phyloP scores from a whole-genome alignment of 2,797 vertebrate species.

The Rhincodon typus region DNA sequence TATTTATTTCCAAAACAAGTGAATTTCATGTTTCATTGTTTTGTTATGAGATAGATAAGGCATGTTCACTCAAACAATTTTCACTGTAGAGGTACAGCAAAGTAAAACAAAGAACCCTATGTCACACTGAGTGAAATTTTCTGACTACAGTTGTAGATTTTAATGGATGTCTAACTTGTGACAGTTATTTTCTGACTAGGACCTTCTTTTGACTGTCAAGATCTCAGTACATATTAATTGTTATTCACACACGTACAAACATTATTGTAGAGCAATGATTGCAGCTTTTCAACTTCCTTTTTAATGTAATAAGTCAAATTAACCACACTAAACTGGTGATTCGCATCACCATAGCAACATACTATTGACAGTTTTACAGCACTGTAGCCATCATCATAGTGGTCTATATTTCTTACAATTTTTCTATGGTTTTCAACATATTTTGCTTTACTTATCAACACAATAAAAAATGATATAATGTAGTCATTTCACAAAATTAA shows the following conservation, averaged over 20 bases:
- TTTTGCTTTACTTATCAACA: not conserved
- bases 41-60: not conserved
- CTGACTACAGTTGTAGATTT: not conserved
- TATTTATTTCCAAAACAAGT: constrained; percentile 35
- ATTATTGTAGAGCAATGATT: not conserved
- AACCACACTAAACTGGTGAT: not conserved
- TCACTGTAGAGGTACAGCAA: not conserved
- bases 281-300: not conserved
- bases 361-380: not conserved
- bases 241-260: not conserved
- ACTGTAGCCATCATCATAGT: too few species aligned
- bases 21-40: constrained; percentile 32
- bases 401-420: not conserved
- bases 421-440: not conserved
- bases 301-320: not conserved
- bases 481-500: not conserved
- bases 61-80: constrained; percentile 2
- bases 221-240: not conserved
- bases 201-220: not conserved
- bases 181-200: not conserved
- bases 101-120: not conserved
- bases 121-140: not conserved
- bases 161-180: not conserved
- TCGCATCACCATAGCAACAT: not conserved
- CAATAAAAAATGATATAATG: not conserved